A percentile compares a stretch with the other conserved stretches of the same genome.
These are phyloP conservation scores for Athene noctua DNA, from an alignment of 2,113 vertebrate genomes.

Conservation along the genomic window DNA sequence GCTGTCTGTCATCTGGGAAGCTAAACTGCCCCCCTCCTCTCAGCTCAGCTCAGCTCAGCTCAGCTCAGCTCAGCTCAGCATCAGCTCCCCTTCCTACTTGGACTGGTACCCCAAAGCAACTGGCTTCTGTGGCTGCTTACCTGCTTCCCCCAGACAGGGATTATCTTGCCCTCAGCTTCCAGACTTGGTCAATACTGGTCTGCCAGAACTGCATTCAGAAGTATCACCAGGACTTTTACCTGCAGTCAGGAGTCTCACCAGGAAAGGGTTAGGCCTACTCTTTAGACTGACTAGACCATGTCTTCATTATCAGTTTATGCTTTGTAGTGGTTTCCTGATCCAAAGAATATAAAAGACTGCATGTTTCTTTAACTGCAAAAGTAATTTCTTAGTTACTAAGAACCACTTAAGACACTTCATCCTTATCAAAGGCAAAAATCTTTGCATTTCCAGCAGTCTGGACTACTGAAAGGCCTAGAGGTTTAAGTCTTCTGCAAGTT, in stretches of 20 bases:
- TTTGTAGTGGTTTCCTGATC: background rate
- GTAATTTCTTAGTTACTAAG: background rate
- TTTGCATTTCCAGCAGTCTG: background rate
- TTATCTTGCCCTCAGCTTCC: background rate
- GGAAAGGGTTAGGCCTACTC: background rate
- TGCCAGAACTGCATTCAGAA: background rate
- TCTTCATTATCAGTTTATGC: background rate
- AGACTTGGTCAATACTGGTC: background rate
- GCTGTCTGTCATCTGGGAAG: background rate
- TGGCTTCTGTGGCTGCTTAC: background rate
- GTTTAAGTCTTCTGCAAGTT: background rate
- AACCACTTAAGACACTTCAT: background rate
- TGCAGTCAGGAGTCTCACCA: background rate
- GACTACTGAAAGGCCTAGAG: background rate
- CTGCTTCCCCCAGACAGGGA: background rate
- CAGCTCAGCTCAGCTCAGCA: background rate
- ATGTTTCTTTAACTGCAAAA: background rate
- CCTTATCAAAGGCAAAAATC: background rate
- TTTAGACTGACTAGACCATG: background rate
- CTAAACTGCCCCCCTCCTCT: background rate
- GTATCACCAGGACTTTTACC: background rate
- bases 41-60: background rate
- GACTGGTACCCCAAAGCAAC: background rate
- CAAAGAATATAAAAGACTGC: background rate
- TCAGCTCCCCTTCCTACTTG: background rate